phyloP scores from a whole-genome alignment of 1,140 invertebrate species.

The Marisa cornuarietis region DNA sequence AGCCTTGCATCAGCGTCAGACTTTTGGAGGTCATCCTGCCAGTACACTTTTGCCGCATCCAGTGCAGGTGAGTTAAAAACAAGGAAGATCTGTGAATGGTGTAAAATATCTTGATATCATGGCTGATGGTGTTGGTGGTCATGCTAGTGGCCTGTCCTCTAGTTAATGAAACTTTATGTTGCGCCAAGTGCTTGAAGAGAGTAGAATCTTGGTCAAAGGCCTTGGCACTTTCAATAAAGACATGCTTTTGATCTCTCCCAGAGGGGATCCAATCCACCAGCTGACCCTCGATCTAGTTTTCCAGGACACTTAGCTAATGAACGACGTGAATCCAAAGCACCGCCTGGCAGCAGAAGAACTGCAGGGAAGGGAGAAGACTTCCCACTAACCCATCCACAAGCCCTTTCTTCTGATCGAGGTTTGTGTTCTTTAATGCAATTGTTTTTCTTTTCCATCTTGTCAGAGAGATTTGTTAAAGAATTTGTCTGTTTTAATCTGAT shows the following conservation, averaged over 20 bases:
- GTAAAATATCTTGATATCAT: no score
- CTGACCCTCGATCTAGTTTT: slow-evolving; percentile 12
- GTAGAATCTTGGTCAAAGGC: no score
- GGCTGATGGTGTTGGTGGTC: no score
- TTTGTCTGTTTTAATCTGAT: no score
- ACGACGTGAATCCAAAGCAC: slow-evolving; percentile 38
- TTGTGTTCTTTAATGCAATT: slow-evolving; percentile 19
- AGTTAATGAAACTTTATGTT: no score
- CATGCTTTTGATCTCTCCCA: background rate
- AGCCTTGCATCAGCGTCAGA: slow-evolving; percentile 23
- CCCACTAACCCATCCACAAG: background rate
- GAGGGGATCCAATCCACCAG: slow-evolving; percentile 8
- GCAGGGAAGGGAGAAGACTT: slow-evolving; percentile 32
- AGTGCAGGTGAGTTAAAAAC: slow-evolving; percentile 4
- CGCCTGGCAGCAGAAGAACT: slow-evolving; percentile 35
- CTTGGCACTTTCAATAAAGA: no score
- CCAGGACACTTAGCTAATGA: slow-evolving; percentile 33
- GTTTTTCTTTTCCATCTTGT: background rate
- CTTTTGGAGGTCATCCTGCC: background rate
- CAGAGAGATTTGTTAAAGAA: no score
- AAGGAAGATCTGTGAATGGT: no score
- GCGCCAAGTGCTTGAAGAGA: no score
- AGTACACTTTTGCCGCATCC: slow-evolving; percentile 1
- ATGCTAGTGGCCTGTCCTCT: no score
- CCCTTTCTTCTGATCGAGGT: slow-evolving; percentile 29